Evolutionary conservation across 1,140 invertebrate genomes (phyloP), one percentile per base, ranked within the genome.

Genomic region (Bombus ignitus): DNA sequence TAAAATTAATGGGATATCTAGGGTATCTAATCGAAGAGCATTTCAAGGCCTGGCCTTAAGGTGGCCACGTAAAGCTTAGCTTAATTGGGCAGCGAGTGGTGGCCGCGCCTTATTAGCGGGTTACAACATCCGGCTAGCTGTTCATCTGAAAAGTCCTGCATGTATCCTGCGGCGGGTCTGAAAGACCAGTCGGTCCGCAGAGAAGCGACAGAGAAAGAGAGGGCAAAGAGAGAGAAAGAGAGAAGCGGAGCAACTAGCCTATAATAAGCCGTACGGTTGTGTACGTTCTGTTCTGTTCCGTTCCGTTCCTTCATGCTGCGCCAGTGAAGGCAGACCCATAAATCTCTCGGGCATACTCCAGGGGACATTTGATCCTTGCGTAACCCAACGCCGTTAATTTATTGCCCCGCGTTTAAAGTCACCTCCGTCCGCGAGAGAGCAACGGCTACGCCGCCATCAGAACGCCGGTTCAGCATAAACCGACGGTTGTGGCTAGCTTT

Each of bases 361-460:
- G 94, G 94, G 93, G 94, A 95, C 95, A 95, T 95, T 95, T 95
- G 95, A 95, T 95, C 95, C 95, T 95, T 95, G 95, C 95, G 95
- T 95, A 95, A 95, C 95, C 94, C 94, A 95, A 95, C 94, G 94
- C 94, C 93, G 94, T 95, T 95, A 95, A 95, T 95, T 95, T 95
- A 95, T 95, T 95, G 94, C 94, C 90, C 90, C 94, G 93, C 94
- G 94, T 95, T 95, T 95, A 94, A 94, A 94, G 94, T 95, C 94
- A 95, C 94, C 94, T 94, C 92, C 90, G 90, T 92, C 90, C 91
- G 92, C 93, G 93, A 92, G 88, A 90, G 89, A 90, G 89, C 81
- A 77, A 59, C 86, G 70, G 82, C 79, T 87, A 84, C 81, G 79
- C 66, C 80, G 77, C 44, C 76, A 70, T 85, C 76, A 18, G 68